A percentile compares a stretch with the other conserved stretches of the same genome.
phyloP scores from a whole-genome alignment of 2,888 invertebrate species.

The Pemphredon lugubris region DNA sequence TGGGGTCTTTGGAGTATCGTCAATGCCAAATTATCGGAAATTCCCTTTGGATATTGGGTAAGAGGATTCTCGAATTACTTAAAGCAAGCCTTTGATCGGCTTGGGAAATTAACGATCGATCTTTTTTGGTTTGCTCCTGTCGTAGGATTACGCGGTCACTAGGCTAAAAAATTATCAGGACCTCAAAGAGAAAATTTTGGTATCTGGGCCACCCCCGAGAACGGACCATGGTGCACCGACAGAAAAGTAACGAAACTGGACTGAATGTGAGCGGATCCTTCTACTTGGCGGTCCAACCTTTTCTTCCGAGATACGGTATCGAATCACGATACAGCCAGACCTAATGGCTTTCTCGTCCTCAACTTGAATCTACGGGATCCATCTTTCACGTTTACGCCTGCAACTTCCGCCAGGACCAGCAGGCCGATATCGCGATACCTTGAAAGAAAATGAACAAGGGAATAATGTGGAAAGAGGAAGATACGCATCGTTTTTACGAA shows the following conservation, averaged over 20 bases:
- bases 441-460: background rate
- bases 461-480: background rate
- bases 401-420: too few relatives aligned
- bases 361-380: too few relatives aligned
- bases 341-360: too few relatives aligned
- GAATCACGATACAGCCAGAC: conserved; percentile 8
- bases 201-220: conserved; percentile 60
- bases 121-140: conserved; percentile 41
- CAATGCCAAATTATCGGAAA: conserved; percentile 92
- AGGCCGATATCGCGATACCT: conserved; percentile 1
- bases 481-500: conserved; percentile 13
- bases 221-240: conserved; percentile 61
- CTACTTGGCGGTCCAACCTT: too few relatives aligned
- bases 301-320: too few relatives aligned
- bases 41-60: conserved; percentile 97
- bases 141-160: conserved; percentile 86
- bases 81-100: too few relatives aligned
- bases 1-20: conserved; percentile 97
- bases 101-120: too few relatives aligned
- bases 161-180: conserved; percentile 85
- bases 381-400: too few relatives aligned
- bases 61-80: conserved; percentile 75
- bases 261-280: too few relatives aligned
- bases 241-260: conserved; percentile 65
- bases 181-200: conserved; percentile 83